Base-by-base conservation (phyloP, 2,888 invertebrate genomes). In the Aleiodes testaceus region DNA sequence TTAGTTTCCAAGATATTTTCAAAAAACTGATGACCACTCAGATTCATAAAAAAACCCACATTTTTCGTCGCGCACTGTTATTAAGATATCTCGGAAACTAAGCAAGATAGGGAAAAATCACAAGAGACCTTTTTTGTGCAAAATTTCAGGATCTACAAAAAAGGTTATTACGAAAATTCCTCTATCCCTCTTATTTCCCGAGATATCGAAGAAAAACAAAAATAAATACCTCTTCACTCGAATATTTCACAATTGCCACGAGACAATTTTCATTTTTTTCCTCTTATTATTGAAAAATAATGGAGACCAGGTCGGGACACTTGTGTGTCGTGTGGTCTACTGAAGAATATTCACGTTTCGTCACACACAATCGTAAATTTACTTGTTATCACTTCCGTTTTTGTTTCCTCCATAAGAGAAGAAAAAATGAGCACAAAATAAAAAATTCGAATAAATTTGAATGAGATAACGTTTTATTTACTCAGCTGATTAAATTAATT, bases 231-330 rank as follows among this genome's bases (percentile, higher is more conserved):
- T 26, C 4, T 49, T 49, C 16, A 83, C 70, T 78, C n/a, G n/a
- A n/a, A n/a, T n/a, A n/a, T n/a, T n/a, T n/a, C n/a, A 85, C 84
- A 69, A 81, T 9, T 3, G 11, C 30, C 16, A 52, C 66, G 30
- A 53, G 42, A 11, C 26, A 14, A 22, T 45, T 26, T 64, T 26
- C 14, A 11, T 47, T 66, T 44, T 53, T 66, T 52, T 53, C 20
- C 11, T 36, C 36, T 36, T 36, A 67, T 45, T 42, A 67, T 67
- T n/a, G 53, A 26, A 67, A 67, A 67, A 67, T 67, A 55, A 55
- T 44, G 44, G 18, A n/a, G 20, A 42, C 20, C 55, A 26, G 44
- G 67, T 67, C 45, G 53, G 26, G 30, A 55, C 67, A 67, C 67
- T 67, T 55, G 53, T 14, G 55, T 22, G n/a, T n/a, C 14, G 55